Evolutionary conservation across 1,140 invertebrate genomes (phyloP).

Genomic region (Sinella curviseta): DNA sequence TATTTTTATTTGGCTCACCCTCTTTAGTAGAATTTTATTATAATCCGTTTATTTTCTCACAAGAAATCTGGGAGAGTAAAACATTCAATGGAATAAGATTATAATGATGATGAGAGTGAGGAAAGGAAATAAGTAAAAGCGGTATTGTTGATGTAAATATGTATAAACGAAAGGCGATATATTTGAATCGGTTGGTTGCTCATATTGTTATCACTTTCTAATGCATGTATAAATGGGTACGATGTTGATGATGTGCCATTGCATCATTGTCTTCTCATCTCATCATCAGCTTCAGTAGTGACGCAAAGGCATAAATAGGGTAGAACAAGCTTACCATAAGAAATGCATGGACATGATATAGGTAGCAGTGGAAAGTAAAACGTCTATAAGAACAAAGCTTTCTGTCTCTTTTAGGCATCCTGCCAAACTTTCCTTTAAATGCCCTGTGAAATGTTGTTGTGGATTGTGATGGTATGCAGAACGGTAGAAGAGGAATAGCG

Average conservation of each 20-base stretch:
- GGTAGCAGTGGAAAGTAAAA: not conserved
- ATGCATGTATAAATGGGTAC: not conserved
- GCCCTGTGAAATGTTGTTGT: not conserved
- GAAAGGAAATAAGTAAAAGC: not conserved
- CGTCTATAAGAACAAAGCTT: no score
- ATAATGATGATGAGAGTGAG: not conserved
- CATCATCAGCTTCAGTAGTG: not conserved
- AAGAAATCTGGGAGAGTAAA: not conserved
- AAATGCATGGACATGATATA: not conserved
- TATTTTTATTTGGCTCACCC: no score
- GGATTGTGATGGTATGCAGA: not conserved
- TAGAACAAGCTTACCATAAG: not conserved
- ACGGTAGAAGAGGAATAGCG: not conserved
- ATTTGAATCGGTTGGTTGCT: not conserved
- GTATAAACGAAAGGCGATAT: not conserved
- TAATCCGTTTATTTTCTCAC: not conserved
- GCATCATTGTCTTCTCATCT: slow-evolving; percentile 24
- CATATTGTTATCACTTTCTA: no score
- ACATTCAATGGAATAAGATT: not conserved
- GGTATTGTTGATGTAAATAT: not conserved
- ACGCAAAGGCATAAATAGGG: not conserved
- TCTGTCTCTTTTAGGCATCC: not conserved
- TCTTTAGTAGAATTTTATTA: not conserved
- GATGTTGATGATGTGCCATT: not conserved
- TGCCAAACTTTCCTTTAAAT: slow-evolving; percentile 13